These are phyloP conservation scores for Hydraecia micacea DNA, from an alignment of 2,888 invertebrate species.

Conservation along the genomic window DNA sequence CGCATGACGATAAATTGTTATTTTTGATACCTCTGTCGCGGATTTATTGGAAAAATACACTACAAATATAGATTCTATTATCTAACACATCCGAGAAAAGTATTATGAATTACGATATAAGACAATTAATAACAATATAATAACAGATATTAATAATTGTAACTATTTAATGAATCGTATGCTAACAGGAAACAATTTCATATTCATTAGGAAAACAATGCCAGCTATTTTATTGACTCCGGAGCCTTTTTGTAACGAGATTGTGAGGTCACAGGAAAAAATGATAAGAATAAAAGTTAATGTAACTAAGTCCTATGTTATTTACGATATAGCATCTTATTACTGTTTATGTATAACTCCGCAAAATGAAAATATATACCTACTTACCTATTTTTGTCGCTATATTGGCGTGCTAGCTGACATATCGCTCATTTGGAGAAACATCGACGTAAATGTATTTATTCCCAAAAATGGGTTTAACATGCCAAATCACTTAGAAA, in stretches of 20 bases:
- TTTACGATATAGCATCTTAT: conserved; percentile 21
- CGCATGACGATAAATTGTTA: neutral
- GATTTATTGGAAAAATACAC: neutral
- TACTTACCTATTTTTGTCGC: neutral
- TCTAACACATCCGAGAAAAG: neutral
- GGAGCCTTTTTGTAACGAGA: conserved; percentile 50
- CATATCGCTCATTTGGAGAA: neutral
- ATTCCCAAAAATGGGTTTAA: no score
- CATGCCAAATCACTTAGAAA: no score
- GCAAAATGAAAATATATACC: neutral
- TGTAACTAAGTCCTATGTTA: conserved; percentile 12
- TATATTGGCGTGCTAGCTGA: neutral
- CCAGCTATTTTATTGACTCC: conserved; percentile 9
- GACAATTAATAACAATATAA: conserved; percentile 14
- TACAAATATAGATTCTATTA: neutral
- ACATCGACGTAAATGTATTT: no score
- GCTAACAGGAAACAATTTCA: conserved; percentile 31
- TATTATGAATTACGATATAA: neutral
- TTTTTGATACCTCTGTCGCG: neutral
- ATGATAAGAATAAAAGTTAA: conserved; percentile 35
- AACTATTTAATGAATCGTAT: conserved; percentile 35
- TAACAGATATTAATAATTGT: conserved; percentile 12
- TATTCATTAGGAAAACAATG: conserved; percentile 54
- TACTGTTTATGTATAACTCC: conserved; percentile 8
- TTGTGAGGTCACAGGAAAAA: conserved; percentile 32